These are phyloP conservation scores for Poecilia velifera DNA, from an alignment of 2,797 vertebrate species.

Conservation along the genomic window DNA sequence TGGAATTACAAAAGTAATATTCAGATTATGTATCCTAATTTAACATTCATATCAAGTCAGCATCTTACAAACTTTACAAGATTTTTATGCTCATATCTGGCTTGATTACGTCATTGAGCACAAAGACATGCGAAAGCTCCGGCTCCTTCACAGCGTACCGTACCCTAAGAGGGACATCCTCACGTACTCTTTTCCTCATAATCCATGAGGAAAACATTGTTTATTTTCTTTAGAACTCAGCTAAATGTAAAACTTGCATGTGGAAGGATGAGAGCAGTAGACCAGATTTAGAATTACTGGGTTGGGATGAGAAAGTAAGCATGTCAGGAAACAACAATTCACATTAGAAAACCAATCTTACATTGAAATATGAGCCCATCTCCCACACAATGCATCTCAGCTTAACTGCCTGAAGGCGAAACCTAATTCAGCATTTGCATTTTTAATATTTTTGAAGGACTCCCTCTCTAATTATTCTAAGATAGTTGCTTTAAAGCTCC, in stretches of 20 bases:
- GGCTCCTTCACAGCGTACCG: slow-evolving; percentile 15
- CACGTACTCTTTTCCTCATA: background rate
- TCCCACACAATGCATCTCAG: slow-evolving; percentile 40
- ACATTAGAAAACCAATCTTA: slow-evolving; percentile 50
- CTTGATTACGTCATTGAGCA: slow-evolving; percentile 52
- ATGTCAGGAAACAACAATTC: slow-evolving; percentile 32
- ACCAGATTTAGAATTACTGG: background rate
- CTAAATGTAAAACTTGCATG: slow-evolving; percentile 12
- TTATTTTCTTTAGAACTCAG: background rate
- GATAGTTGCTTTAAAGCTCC: background rate
- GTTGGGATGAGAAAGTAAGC: background rate
- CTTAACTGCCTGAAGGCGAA: slow-evolving; percentile 56
- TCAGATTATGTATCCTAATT: no score
- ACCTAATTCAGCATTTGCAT: slow-evolving; percentile 60
- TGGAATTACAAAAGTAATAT: slow-evolving; percentile 6
- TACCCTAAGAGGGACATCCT: slow-evolving; percentile 11
- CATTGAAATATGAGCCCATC: slow-evolving; percentile 56
- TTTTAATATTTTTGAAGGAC: slow-evolving; percentile 48
- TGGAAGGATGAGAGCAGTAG: background rate
- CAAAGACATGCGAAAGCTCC: slow-evolving; percentile 29
- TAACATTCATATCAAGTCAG: background rate
- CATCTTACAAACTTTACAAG: slow-evolving; percentile 24
- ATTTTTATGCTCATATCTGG: slow-evolving; percentile 7
- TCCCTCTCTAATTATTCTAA: slow-evolving; percentile 10
- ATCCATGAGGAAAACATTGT: background rate